Evolutionary conservation across 37 sponge, comb jelly and placozoan species (phyloP), one percentile per base, ranked within the genome.

Genomic region (Hormiphora californensis): DNA sequence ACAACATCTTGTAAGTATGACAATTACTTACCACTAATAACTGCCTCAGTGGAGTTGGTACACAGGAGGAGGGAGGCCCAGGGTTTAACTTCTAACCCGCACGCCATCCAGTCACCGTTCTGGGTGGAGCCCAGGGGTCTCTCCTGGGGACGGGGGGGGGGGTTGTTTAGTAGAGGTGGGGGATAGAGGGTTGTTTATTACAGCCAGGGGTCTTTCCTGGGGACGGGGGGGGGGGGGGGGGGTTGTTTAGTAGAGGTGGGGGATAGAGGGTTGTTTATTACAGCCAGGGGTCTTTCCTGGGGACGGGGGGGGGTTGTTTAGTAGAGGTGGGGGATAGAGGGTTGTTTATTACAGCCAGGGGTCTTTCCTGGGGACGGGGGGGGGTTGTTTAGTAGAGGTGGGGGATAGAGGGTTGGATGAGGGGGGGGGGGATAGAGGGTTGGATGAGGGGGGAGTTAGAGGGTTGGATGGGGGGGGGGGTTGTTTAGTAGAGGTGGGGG

Each of bases 41-140:
- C 27, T 28, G 61, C 61, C 27, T 57, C 27, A 21, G 61, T 23
- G 7, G 61, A 5, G 7, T 23, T 57, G n/a, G n/a, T 12, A 57
- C 61, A 57, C 61, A 19, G 61, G 61, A 28, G 30, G 61, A 30
- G 61, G 27, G 4, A 28, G n/a, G n/a, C 61, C n/a, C 37, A 36
- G 5, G 19, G 11, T 39, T 65, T 65, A 11, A 65, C 28, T 31
- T 65, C 67, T 7, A 36, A 38, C 2, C 67, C 67, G 37, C 67
- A 65, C 33, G 67, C 67, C 36, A 65, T 11, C 67, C 67, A 65
- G 67, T 65, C 67, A 32, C 67, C 67, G 32, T 65, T 28, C 28
- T 36, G 36, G 11, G 12, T 17, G 8, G 31, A 7, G 8, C 67
- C 67, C 31, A 28, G 35, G 1, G 33, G 37, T 65, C 35, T 65